Evolutionary conservation across 2,888 invertebrate genomes (phyloP).

Genomic region (Leptodirus hochenwartii): DNA sequence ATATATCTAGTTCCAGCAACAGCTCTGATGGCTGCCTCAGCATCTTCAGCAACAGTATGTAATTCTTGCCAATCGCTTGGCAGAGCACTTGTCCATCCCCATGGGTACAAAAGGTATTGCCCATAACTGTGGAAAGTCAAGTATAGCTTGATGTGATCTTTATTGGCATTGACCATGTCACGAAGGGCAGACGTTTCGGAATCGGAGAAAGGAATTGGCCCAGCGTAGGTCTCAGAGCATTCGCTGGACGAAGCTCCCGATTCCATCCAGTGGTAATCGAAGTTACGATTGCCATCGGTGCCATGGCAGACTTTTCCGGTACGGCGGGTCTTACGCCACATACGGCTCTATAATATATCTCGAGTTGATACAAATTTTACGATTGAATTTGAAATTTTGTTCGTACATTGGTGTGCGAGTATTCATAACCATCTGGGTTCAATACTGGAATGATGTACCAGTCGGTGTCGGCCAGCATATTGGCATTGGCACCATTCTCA

Average conservation of each 20-base stretch:
- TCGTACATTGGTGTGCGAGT: constrained; percentile 30
- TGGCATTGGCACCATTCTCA: constrained; percentile 34
- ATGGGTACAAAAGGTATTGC: constrained; percentile 45
- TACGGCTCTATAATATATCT: constrained; percentile 14
- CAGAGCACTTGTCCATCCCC: constrained; percentile 37
- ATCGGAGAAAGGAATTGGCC: constrained; percentile 29
- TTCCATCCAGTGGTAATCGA: constrained; percentile 46
- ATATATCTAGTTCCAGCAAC: constrained; percentile 19
- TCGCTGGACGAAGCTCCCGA: constrained; percentile 19
- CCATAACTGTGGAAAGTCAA: constrained; percentile 59
- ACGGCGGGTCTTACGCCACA: constrained; percentile 18
- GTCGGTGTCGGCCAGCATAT: constrained; percentile 39
- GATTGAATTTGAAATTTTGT: too few relatives aligned
- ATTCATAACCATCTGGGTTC: constrained; percentile 58
- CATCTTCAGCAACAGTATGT: constrained; percentile 26
- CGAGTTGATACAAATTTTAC: too few relatives aligned
- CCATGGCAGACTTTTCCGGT: constrained; percentile 12
- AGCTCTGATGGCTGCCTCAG: constrained; percentile 26
- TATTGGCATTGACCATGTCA: constrained; percentile 43
- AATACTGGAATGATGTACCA: constrained; percentile 46
- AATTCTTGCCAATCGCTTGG: constrained; percentile 31
- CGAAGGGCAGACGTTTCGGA: constrained; percentile 31
- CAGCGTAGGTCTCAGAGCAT: constrained; percentile 31
- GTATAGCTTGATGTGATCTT: constrained; percentile 36
- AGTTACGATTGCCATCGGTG: constrained; percentile 24